Base-by-base conservation (phyloP, 2,113 vertebrate genomes). In the Reinhardtius hippoglossoides region DNA sequence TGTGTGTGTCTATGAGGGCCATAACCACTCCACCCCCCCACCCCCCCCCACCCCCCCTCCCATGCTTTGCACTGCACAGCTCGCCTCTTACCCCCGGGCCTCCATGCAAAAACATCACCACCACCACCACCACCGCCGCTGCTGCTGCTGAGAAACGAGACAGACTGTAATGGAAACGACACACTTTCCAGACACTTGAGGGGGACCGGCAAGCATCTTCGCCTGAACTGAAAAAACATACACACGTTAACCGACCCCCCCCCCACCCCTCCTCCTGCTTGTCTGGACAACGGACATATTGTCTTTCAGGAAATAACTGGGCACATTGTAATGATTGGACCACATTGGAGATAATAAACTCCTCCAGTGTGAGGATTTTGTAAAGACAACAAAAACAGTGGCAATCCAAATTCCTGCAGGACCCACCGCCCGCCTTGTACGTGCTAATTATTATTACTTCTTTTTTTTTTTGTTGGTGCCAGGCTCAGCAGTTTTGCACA, bases 131-230 rank as follows among this genome's bases (percentile, higher is more conserved):
- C 27, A 68, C 76, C 77, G 86, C 89, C 80, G 80, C 67, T 10
- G 21, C 18, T 27, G 72, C 73, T 78, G 87, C 89, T 82, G 81
- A 65, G 83, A 93, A 93, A 92, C 82, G 13, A 70, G 93, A 94
- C 75, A 57, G 87, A 80, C 91, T 23, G 82, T 91, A 92, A 76
- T 77, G 90, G 91, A 93, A 95, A 94, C 81, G 80, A 74, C 88
- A 91, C 78, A 59, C 92, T 92, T 94, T 91, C 93, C 95, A 97
- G 95, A 96, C 94, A 94, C 93, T 23, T 4, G 5, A 87, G 94
- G 94, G 35, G 94, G 96, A 95, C 85, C 84, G 93, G 72, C 76
- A 83, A 93, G 91, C 86, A 90, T 85, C 90, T 93, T 93, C 85
- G 90, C 83, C 88, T 92, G 89, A 93, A 58, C 63, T 89, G 92